phyloP scores from a whole-genome alignment of 2,888 invertebrate genomes.

The Eurytoma adleriae region DNA sequence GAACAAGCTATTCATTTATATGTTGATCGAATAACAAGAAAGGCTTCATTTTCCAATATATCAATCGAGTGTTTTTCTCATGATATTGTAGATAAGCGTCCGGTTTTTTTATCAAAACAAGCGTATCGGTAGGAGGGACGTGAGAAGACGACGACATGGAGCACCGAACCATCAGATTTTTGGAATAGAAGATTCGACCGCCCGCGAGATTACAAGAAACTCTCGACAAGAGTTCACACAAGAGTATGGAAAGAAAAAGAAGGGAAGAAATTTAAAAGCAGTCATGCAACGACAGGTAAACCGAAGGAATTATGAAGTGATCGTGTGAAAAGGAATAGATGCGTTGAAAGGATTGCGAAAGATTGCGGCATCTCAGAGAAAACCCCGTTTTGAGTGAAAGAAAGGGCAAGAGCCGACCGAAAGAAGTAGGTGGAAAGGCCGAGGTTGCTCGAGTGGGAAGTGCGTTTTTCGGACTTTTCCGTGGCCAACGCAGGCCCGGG shows the following conservation, averaged over 20 bases:
- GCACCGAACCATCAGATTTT: slow-evolving; percentile 37
- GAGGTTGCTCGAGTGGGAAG: slow-evolving; percentile 30
- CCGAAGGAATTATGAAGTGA: slow-evolving; percentile 56
- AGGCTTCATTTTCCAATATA: not conserved
- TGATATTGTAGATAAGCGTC: slow-evolving; percentile 28
- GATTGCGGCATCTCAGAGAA: slow-evolving; percentile 55
- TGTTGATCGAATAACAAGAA: not conserved
- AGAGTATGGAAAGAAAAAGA: slow-evolving; percentile 30
- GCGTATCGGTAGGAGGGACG: slow-evolving; percentile 36
- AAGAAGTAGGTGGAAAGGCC: slow-evolving; percentile 20
- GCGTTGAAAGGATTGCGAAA: slow-evolving; percentile 69
- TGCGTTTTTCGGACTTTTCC: slow-evolving; percentile 42
- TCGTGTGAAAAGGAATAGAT: slow-evolving; percentile 57
- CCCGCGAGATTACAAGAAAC: slow-evolving; percentile 26
- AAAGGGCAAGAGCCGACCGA: not conserved
- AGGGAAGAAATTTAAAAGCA: not conserved
- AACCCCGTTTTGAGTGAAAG: not conserved
- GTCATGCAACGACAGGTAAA: slow-evolving; percentile 44
- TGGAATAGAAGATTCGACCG: not conserved
- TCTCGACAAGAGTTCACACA: slow-evolving; percentile 19
- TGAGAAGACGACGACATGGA: slow-evolving; percentile 54
- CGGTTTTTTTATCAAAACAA: slow-evolving; percentile 43
- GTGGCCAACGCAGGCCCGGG: slow-evolving; percentile 14
- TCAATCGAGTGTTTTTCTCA: slow-evolving; percentile 8
- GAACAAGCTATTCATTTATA: not conserved